Evolutionary conservation across 2,797 vertebrate genomes (phyloP), one percentile per base, ranked within the genome.

Genomic region (Tragopan temminckii): DNA sequence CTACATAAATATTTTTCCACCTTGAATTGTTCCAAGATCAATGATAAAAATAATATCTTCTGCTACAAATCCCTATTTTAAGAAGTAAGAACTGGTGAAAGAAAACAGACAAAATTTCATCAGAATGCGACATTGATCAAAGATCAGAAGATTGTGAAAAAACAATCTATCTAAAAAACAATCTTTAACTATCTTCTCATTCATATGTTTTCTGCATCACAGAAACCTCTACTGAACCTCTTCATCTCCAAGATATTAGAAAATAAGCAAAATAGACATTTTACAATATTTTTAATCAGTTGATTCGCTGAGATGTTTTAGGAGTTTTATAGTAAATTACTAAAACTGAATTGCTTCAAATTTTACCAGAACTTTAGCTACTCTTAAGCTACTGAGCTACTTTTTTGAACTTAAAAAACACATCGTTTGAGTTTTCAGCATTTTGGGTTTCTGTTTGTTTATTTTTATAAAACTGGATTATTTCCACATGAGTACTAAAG

Each of bases 1-100:
- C 61, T 89, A 93, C 85, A 92, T 74, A 97, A 96, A 97, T 97
- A 90, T 83, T 95, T 95, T 95, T 96, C 87, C 76, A 95, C 80
- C 81, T 94, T 96, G 85, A 97, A 90, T 88, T 61, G 78, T 82
- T 93, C 93, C 88, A 53, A 80, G 81, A 89, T 80, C 66, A 95
- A 87, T 38, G 83, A 66, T 19, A 92, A 86, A 89, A 90, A 53
- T 63, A 89, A 11, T 48, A 91, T 90, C 88, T 81, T 87, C 77
- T 81, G 50, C 84, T 81, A 59, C 55, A 87, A 92, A 95, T 91
- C 81, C 94, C 81, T 93, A 42, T 74, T 94, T 81, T 70, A 91
- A 88, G 48, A 93, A 92, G 74, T 84, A 84, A 91, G 58, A 75
- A 64, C 66, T 80, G 80, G 55, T 93, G 78, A 95, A 91, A 97